Evolutionary conservation across 2,888 invertebrate genomes (phyloP), one percentile per base, ranked within the genome.

Genomic region (Netelia melanura): DNA sequence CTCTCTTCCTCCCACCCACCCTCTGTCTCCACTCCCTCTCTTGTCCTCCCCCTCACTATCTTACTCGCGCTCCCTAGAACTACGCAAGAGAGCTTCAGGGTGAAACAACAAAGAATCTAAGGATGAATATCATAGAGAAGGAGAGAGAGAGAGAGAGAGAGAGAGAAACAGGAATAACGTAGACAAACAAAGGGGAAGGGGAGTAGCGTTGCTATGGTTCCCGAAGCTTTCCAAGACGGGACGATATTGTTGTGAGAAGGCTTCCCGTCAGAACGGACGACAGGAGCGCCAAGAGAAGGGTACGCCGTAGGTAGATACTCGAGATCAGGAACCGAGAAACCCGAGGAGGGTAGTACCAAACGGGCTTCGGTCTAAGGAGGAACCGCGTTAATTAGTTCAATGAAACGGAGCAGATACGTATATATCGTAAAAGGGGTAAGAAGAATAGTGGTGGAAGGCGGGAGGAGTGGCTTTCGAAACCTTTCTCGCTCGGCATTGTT

Each of bases 201-300:
- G 14, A 21, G 72, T 81, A 71, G 75, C 78, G 61, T 74, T 81
- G 52, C 70, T 75, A 71, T 65, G 52, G 68, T 74, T 78, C 65
- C 52, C 58, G 30, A 30, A 75, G 65, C 70, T 74, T 70, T 78
- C 52, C 58, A 21, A 25, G 81, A 75, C 38, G 21, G 38, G 43
- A 25, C 78, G 68, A 85, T 81, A 58, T 58, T 81, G 84, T 85
- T 81, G 75, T 77, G 81, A 74, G 74, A 70, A 64, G 62, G 62
- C 58, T 30, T 30, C 11, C 44, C 56, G 68, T 74, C 43, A 48
- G 43, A 44, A 72, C 6, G 65, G 43, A 78, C 58, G 68, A 81
- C 78, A 58, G 11, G 62, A 38, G 44, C 64, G 38, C 17, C 43
- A 61, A 70, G 62, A 62, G 21, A 54, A 43, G 61, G 62, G 58